Evolutionary conservation across 1,140 invertebrate species (phyloP).

Genomic region (Drosophila pectinifera): DNA sequence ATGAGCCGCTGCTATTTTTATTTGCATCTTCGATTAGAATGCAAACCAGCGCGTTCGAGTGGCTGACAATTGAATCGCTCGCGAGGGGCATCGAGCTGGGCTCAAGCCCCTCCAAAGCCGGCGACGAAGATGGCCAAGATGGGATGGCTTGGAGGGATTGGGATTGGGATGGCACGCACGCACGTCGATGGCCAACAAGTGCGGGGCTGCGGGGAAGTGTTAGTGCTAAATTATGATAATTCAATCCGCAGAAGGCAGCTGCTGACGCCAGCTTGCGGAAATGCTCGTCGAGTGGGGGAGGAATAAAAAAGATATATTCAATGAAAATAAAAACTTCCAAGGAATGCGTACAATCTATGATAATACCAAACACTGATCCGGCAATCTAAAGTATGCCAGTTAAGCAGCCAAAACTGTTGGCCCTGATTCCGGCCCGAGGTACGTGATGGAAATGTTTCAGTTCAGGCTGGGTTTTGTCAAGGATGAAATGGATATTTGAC

Average conservation of each 20-base stretch:
- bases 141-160: constrained; percentile 11
- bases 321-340: constrained; percentile 21
- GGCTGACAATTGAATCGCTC: constrained; percentile 50
- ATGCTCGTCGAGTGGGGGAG: constrained; percentile 34
- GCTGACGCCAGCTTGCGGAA: constrained; percentile 56
- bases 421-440: constrained; percentile 25
- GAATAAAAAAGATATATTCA: constrained; percentile 14
- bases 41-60: constrained; percentile 37
- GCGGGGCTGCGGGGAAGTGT: neutral
- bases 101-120: neutral
- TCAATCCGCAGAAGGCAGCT: constrained; percentile 43
- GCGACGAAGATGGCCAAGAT: constrained; percentile 28
- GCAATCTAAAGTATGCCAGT: constrained; percentile 20
- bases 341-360: constrained; percentile 26
- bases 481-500: constrained; percentile 21
- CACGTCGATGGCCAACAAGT: constrained; percentile 25
- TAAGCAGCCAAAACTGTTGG: constrained; percentile 18
- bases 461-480: constrained; percentile 8
- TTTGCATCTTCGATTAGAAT: constrained; percentile 59
- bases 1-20: constrained; percentile 38
- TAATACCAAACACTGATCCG: constrained; percentile 16
- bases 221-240: constrained; percentile 65
- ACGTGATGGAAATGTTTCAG: constrained; percentile 37
- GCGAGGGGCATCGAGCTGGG: constrained; percentile 1
- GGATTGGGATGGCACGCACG: constrained; percentile 33